A percentile compares a stretch with the other conserved stretches of the same genome.
These are phyloP conservation scores for Gortyna flavago DNA, from an alignment of 2,888 invertebrate species.

Conservation along the genomic window DNA sequence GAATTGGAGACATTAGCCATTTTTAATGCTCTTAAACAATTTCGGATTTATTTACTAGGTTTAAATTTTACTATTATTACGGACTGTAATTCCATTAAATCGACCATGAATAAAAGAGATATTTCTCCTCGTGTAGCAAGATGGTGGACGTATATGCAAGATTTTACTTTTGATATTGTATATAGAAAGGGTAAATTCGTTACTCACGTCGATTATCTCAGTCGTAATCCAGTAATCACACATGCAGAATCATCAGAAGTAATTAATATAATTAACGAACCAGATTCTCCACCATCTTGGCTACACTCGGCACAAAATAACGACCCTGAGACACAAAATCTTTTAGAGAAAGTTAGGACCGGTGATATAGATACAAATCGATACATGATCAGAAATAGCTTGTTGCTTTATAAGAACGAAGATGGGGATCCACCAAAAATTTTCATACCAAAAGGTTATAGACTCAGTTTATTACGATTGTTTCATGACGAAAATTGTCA, in stretches of 20 bases:
- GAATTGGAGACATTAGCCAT: background rate
- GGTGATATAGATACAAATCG: conserved; percentile 5
- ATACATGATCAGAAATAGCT: background rate
- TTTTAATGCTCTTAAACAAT: conserved; percentile 15
- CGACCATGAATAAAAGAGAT: conserved; percentile 5
- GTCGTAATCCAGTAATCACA: conserved; percentile 1
- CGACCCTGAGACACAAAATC: conserved; percentile 3
- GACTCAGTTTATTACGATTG: conserved; percentile 18
- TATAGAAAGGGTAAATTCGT: conserved; percentile 16
- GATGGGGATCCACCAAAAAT: conserved; percentile 10
- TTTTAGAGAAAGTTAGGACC: background rate
- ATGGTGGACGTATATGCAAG: conserved; percentile 17
- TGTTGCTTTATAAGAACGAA: conserved; percentile 14
- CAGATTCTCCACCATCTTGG: background rate
- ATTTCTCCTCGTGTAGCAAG: conserved; percentile 12
- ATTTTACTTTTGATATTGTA: conserved; percentile 1
- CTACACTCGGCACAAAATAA: conserved; percentile 3
- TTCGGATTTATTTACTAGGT: conserved; percentile 10
- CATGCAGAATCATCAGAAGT: background rate
- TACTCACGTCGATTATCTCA: background rate
- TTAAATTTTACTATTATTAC: conserved; percentile 3
- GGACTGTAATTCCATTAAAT: conserved; percentile 13
- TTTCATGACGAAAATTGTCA: conserved; percentile 39
- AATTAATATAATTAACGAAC: background rate
- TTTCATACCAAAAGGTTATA: conserved; percentile 16